Base-by-base conservation (phyloP, 2,113 vertebrate genomes). In the Eurystomus gularis region DNA sequence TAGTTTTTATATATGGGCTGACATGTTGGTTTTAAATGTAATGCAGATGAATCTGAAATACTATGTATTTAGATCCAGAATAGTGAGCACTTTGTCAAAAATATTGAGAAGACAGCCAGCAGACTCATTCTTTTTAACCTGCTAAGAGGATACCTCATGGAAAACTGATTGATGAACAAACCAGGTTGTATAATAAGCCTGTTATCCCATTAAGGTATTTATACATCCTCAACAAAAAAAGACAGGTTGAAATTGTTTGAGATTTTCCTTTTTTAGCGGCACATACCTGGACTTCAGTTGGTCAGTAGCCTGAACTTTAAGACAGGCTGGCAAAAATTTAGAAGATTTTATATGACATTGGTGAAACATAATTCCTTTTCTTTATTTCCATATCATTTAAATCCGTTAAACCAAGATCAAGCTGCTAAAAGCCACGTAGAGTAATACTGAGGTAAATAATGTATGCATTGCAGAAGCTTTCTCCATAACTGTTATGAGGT, bases 381-480 rank as follows among this genome's bases (percentile, higher is more conserved):
- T 61, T 24, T 71, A 24, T 80, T 95, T 87, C 42, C 16, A 57
- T 13, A n/a, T 60, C 1, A 26, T 75, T 91, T 90, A 52, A 82
- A 89, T 95, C 28, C 82, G 52, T 69, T 70, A 60, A 82, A 94
- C 95, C 62, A 96, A 71, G 92, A 94, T 84, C 83, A 96, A 96
- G 52, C 76, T 93, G 42, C 68, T 88, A 80, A 79, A 49, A 93
- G 69, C 48, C 90, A 97, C 60, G 88, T 88, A 75, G 76, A 95
- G 69, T 87, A 91, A 86, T 86, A 94, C 7, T 84, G 49, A 92
- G 54, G 76, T 95, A 96, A 90, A 91, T 97, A 94, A 94, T 48
- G 40, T 77, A 90, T 88, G 88, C 68, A 76, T 60, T 95, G 73
- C 86, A 91, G 77, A 94, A 96, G 37, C 82, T 97, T 96, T 91